Conservation (phyloP, 2,888 invertebrate species). For the Eupeodes luniger region DNA sequence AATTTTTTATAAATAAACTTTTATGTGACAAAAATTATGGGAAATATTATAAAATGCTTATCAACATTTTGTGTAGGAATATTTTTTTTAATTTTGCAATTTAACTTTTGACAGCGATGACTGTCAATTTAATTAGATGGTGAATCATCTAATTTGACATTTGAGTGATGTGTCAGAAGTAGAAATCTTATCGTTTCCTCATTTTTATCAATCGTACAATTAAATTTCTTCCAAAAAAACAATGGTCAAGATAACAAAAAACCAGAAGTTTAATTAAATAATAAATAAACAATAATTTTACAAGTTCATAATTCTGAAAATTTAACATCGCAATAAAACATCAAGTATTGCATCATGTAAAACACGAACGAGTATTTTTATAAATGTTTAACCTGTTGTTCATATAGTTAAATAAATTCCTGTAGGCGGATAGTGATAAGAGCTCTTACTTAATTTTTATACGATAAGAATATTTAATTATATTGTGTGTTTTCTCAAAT, state of each 20-base stretch:
- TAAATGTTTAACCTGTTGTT: constrained; percentile 1
- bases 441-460: background rate
- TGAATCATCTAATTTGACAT: too few relatives aligned
- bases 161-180: too few relatives aligned
- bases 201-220: too few relatives aligned
- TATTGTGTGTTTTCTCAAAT: constrained; percentile 5
- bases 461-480: constrained; percentile 18
- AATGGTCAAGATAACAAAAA: constrained; percentile 11
- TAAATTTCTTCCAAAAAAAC: background rate
- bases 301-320: background rate
- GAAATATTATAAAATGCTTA: too few relatives aligned
- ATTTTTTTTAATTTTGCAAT: too few relatives aligned
- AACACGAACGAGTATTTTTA: background rate
- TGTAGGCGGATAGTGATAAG: constrained; percentile 26
- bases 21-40: too few relatives aligned
- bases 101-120: too few relatives aligned
- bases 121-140: too few relatives aligned
- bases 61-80: too few relatives aligned
- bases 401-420: background rate
- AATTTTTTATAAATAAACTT: background rate
- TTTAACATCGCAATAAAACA: constrained; percentile 47
- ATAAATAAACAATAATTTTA: background rate
- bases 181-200: too few relatives aligned
- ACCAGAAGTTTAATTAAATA: constrained; percentile 11
- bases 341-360: constrained; percentile 4